Evolutionary conservation across 2,113 vertebrate species (phyloP), one percentile per base, ranked within the genome.

Genomic region (Geococcyx californianus): DNA sequence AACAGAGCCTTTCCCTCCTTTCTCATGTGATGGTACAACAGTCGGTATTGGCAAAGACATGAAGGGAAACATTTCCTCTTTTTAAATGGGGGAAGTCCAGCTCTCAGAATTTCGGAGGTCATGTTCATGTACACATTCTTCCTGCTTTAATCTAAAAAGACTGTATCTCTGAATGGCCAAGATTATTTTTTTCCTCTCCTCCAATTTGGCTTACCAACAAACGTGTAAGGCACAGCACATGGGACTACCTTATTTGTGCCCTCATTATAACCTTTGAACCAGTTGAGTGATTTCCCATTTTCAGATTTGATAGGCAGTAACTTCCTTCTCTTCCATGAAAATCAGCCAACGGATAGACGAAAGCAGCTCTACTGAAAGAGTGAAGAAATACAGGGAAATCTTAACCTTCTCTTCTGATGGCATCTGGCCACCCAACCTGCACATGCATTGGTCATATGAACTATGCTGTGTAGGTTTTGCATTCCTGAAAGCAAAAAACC

Each of bases 41-140:
- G 31, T 4, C 36, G 24, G 14, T 40, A 28, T 68, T 51, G 58
- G 66, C 80, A 84, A 84, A 81, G 36, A 58, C 28, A 33, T 0
- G 21, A 73, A 13, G 34, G 17, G n/a, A 55, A 68, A 58, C 0
- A 3, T 49, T 93, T 93, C 91, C 75, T 63, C 55, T 82, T 91
- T 91, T 74, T 60, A 60, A 20, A 44, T 24, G 31, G 14, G 73
- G 33, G 36, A 85, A 91, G 20, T 14, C 34, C 82, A 34, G 33
- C 25, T 52, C 23, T 49, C 18, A 29, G 3, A 36, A 59, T 45
- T 49, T 82, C 5, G 2, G 52, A 20, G 44, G 31, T 0, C 0
- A 14, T 29, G n/a, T 76, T 66, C 31, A 24, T 64, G 77, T 26
- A 84, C 23, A 14, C 6, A 15, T 47, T 78, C 58, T 31, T 74